A percentile compares a stretch with the other conserved stretches of the same genome.
phyloP scores from a whole-genome alignment of 2,888 invertebrate species.

The Auanema sp. region DNA sequence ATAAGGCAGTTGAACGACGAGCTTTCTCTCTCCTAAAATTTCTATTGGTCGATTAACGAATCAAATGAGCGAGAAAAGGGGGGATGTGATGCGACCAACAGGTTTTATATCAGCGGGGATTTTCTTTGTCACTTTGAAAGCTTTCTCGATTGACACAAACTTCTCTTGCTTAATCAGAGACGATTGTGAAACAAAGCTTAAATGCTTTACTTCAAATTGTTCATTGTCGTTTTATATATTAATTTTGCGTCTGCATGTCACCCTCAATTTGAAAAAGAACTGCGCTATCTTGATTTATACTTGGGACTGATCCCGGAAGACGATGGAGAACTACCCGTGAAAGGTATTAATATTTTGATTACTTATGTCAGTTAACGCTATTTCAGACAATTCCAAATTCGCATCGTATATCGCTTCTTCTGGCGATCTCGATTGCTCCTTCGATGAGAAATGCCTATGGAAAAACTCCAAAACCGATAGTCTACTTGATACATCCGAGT shows the following conservation, averaged over 20 bases:
- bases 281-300: conserved; percentile 59
- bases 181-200: too few species aligned
- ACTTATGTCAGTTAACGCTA: neutral
- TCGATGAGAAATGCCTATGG: conserved; percentile 56
- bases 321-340: conserved; percentile 46
- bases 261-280: conserved; percentile 56
- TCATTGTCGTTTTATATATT: conserved; percentile 9
- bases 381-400: conserved; percentile 40
- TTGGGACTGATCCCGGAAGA: conserved; percentile 57
- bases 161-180: too few species aligned
- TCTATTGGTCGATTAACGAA: too few species aligned
- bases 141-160: too few species aligned
- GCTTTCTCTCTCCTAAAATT: too few species aligned
- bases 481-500: conserved; percentile 59
- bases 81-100: too few species aligned
- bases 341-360: conserved; percentile 38
- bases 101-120: too few species aligned
- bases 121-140: too few species aligned
- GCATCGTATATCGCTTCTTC: conserved; percentile 50
- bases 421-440: conserved; percentile 53
- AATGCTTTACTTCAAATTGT: neutral
- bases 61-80: too few species aligned
- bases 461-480: conserved; percentile 53
- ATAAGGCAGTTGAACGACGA: too few species aligned
- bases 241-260: conserved; percentile 27